Percentiles rank a stretch among this genome's conserved stretches.
phyloP scores from a whole-genome alignment of 2,888 invertebrate species.

The Drosophila antonietae region DNA sequence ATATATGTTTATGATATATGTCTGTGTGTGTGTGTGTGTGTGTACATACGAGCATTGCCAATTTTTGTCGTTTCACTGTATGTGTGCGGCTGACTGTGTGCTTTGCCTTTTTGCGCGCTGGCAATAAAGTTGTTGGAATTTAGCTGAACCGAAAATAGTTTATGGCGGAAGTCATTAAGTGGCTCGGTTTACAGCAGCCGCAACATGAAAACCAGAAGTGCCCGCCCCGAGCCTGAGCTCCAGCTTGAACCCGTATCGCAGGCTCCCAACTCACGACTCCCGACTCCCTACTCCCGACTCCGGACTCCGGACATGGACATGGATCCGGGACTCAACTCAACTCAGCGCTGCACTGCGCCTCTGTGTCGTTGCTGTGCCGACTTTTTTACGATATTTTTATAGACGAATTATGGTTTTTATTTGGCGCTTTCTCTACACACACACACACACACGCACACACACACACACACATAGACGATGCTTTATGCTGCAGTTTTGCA shows the following conservation, averaged over 20 bases:
- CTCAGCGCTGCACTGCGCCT: slow-evolving; percentile 16
- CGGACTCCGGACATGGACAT: slow-evolving; percentile 6
- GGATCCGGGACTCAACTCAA: slow-evolving; percentile 6
- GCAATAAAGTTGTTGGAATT: slow-evolving; percentile 80
- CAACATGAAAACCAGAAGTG: slow-evolving; percentile 79
- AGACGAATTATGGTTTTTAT: slow-evolving; percentile 79
- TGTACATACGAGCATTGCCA: slow-evolving; percentile 50
- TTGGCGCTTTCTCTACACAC: slow-evolving; percentile 64
- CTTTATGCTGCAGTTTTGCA: slow-evolving; percentile 58
- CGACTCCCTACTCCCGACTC: neutral
- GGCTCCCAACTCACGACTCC: neutral
- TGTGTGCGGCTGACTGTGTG: slow-evolving; percentile 26
- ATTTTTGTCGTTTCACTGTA: slow-evolving; percentile 69
- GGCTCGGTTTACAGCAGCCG: slow-evolving; percentile 79
- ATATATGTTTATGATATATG: slow-evolving; percentile 10
- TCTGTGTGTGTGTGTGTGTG: no score
- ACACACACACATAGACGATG: slow-evolving; percentile 28
- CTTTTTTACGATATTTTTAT: slow-evolving; percentile 77
- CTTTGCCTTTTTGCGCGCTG: slow-evolving; percentile 51
- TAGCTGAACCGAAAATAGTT: slow-evolving; percentile 80
- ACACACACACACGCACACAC: no score
- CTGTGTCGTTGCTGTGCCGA: slow-evolving; percentile 49
- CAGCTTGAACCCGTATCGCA: slow-evolving; percentile 11
- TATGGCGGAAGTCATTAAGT: slow-evolving; percentile 80
- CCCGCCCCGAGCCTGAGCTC: slow-evolving; percentile 42